Base-by-base conservation (phyloP, 1,140 invertebrate species). In the Ostrea denselamellosa region DNA sequence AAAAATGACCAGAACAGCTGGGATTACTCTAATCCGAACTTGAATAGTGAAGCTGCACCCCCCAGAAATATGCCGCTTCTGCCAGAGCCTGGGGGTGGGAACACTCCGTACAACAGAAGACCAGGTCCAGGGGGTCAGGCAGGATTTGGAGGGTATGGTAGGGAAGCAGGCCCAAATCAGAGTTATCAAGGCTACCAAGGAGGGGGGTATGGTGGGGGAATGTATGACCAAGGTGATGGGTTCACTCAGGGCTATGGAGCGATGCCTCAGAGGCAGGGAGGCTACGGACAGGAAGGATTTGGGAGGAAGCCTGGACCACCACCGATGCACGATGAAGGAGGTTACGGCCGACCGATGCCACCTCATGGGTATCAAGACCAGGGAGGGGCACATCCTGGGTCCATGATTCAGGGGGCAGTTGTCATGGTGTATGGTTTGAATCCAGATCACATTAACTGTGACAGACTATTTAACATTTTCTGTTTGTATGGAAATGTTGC, bases 371-470 rank as follows among this genome's bases (percentile, higher is more conserved):
- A 83, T 54, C 53, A 52, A 22, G 82, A 83, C 44, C 86, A 88
- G 81, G 84, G 85, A 58, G 88, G 85, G 17, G 83, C 90, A 14
- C 91, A 88, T 90, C 89, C 92, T 58, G 88, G 95, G 92, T 88
- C 86, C 14, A 81, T 92, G 1, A 96, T 96, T 58, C 96, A 97
- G 91, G 97, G 92, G 97, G 98, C 25, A 97, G 97, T 99, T 77
- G 97, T 99, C 95, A 99, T 99, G 98, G 98, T 99, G 52, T 99
- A 99, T 95, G 98, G 98, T 44, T 96, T 99, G 25, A 98, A 98
- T 93, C 96, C 97, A 81, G 96, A 98, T 90, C 98, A 98, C 93
- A 97, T 98, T 94, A 99, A 99, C 95, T 97, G 98, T 89, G 98
- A 99, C 95, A 97, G 97, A 93, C 96, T 99, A 25, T 99, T 99